Base-by-base conservation (phyloP, 2,797 vertebrate genomes). In the Scyliorhinus canicula region DNA sequence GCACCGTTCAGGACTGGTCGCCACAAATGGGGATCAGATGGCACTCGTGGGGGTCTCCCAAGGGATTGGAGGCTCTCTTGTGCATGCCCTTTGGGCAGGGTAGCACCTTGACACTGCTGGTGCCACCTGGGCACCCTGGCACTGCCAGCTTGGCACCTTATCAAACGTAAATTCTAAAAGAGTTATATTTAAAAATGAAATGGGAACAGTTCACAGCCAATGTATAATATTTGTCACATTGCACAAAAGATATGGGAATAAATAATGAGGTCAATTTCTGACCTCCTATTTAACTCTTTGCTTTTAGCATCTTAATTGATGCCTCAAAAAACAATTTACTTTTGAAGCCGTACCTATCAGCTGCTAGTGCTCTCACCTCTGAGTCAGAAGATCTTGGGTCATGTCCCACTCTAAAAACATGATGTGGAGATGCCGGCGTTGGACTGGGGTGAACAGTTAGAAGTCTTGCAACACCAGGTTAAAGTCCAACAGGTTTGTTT, bases 281-380 rank as follows among this genome's bases (percentile, higher is more conserved):
- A 55, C 28, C 67, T 52, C 67, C 71, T 47, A 50, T 21, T 93
- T 52, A 52, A 52, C 93, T 69, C 28, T n/a, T n/a, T 90, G 55
- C 31, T n/a, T 57, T n/a, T n/a, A 55, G 86, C 86, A 57, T 60
- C 14, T n/a, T 88, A 90, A 90, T 90, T 90, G 55, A 82, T 82
- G 40, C 44, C 44, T 82, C 77, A 44, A 60, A 90, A 57, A 88
- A 11, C 14, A 90, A 90, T 35, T 44, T 55, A 31, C 21, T 57
- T 57, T 52, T 55, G 50, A 55, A 50, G 9, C 82, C 26, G 50
- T 26, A 40, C 19, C n/a, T 44, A 40, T 47, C 79, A 47, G 5
- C 47, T 47, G 44, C 21, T 82, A 82, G 79, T 26, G 7, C 71
- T 74, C 71, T 74, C 35, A 24, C 44, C 19, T 47, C 5, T 82